A percentile compares a stretch with the other conserved stretches of the same genome.
Conservation (phyloP, 2,113 vertebrate genomes). For the Verasper variegatus region DNA sequence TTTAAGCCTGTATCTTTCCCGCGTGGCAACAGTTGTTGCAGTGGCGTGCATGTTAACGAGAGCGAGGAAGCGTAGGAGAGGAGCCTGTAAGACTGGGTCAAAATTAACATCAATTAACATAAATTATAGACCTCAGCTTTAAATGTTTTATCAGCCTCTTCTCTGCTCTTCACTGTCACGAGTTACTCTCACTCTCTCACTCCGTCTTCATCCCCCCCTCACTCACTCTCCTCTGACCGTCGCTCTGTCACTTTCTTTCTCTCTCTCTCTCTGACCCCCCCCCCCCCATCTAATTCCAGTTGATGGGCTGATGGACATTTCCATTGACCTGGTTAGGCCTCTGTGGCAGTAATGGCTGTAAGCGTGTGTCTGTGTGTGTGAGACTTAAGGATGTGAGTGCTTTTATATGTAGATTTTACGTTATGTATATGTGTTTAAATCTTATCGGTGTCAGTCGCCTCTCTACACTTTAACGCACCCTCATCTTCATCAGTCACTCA, state of each 20-base stretch:
- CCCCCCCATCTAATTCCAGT: conserved; percentile 30
- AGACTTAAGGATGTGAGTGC: background rate
- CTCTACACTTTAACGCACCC: too few relatives aligned
- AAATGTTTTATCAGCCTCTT: conserved; percentile 20
- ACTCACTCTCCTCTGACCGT: background rate
- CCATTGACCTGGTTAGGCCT: conserved; percentile 61
- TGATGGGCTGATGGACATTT: conserved; percentile 57
- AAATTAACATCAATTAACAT: conserved; percentile 60
- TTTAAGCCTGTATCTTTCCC: too few relatives aligned
- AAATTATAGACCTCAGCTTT: conserved; percentile 50
- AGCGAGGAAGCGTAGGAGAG: conserved; percentile 14
- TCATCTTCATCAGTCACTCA: too few relatives aligned
- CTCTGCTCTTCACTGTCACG: conserved; percentile 19
- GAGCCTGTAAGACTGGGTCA: conserved; percentile 13
- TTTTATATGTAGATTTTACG: background rate
- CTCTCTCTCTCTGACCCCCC: background rate
- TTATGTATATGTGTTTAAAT: conserved; percentile 12
- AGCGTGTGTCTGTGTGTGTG: conserved; percentile 13
- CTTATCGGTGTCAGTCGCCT: too few relatives aligned
- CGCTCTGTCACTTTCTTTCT: background rate
- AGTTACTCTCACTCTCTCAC: background rate
- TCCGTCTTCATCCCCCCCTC: conserved; percentile 6
- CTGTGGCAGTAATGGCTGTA: conserved; percentile 19
- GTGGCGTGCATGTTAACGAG: conserved; percentile 9
- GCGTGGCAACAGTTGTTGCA: too few relatives aligned